A percentile compares a stretch with the other conserved stretches of the same genome.
Evolutionary conservation across 2,113 vertebrate genomes (phyloP).

Genomic region (Muntiacus reevesi): DNA sequence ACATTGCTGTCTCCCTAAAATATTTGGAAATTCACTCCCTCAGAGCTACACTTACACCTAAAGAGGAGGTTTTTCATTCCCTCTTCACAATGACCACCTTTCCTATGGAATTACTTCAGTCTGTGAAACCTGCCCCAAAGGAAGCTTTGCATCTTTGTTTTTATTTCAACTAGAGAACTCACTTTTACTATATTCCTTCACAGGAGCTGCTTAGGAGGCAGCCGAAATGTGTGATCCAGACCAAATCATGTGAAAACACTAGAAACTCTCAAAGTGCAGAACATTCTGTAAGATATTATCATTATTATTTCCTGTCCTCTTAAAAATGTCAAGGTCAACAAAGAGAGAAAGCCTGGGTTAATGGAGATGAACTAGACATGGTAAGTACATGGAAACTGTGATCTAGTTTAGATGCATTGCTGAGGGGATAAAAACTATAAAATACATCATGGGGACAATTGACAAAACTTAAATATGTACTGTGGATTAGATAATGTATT

Average conservation of each 20-base stretch:
- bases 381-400: background rate
- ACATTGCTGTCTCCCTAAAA: background rate
- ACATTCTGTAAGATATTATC: background rate
- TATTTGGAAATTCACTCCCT: background rate
- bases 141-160: background rate
- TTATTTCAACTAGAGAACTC: background rate
- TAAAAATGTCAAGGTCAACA: background rate
- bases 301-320: background rate
- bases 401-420: background rate
- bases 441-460: background rate
- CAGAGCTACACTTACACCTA: background rate
- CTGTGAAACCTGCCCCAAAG: background rate
- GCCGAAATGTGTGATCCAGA: background rate
- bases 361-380: background rate
- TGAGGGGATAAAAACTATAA: background rate
- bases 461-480: background rate
- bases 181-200: background rate
- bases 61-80: background rate
- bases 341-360: background rate
- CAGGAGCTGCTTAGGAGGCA: background rate
- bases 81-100: background rate
- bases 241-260: background rate
- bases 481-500: background rate
- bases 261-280: background rate
- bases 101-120: background rate